phyloP scores from a whole-genome alignment of 2,888 invertebrate species.

The Trachelus tabidus region DNA sequence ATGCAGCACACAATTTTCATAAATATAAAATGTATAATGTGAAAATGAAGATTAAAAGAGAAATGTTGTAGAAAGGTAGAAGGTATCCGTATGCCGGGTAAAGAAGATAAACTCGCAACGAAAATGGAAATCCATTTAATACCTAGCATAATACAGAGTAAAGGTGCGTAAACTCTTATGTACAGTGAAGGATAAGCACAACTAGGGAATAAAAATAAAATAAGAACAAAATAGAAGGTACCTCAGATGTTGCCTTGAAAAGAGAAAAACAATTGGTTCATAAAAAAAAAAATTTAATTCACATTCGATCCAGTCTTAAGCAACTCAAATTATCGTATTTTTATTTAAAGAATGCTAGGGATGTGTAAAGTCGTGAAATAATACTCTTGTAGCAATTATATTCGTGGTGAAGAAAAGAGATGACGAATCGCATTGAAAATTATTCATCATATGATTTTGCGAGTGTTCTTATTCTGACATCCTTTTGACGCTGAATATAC shows the following conservation, averaged over 20 bases:
- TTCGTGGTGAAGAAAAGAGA: not conserved
- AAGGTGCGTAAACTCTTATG: not conserved
- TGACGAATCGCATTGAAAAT: not conserved
- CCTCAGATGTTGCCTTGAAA: not conserved
- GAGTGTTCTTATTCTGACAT: not conserved
- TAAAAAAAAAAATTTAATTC: not conserved
- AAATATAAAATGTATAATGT: not conserved
- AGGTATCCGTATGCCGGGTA: not conserved
- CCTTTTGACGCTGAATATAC: not conserved
- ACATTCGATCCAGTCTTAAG: not conserved
- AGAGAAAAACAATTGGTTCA: not conserved
- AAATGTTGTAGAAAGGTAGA: not conserved
- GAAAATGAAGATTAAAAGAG: not conserved
- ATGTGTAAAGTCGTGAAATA: not conserved
- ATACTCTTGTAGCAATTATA: not conserved
- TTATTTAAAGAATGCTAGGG: not conserved
- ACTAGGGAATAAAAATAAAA: not conserved
- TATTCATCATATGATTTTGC: not conserved
- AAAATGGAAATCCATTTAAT: not conserved
- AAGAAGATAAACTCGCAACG: not conserved
- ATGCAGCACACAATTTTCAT: not conserved
- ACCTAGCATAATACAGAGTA: not conserved
- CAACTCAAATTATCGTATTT: not conserved
- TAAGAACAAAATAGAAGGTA: not conserved
- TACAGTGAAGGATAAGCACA: not conserved